These are phyloP conservation scores for Dicentrarchus labrax DNA, from an alignment of 2,113 vertebrate genomes.

Conservation along the genomic window DNA sequence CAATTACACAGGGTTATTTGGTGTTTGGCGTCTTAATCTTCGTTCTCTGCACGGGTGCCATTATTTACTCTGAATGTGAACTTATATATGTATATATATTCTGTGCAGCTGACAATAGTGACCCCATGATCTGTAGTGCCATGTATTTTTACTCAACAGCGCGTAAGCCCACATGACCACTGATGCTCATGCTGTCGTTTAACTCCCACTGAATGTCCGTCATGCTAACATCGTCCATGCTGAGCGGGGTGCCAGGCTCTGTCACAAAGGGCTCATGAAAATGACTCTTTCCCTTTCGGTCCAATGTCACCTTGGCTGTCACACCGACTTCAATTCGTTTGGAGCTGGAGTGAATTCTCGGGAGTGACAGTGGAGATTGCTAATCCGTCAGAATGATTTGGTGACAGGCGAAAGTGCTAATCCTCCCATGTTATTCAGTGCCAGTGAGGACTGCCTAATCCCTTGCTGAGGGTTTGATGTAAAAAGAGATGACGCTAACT, in stretches of 20 bases:
- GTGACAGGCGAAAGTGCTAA: constrained; percentile 76
- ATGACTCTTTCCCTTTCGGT: constrained; percentile 21
- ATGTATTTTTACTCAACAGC: neutral
- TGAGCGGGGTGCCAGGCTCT: neutral
- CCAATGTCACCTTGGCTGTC: constrained; percentile 73
- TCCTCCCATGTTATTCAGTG: constrained; percentile 73
- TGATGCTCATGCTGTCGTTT: neutral
- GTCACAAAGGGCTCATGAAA: constrained; percentile 31
- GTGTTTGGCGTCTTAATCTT: no score
- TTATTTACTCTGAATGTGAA: neutral
- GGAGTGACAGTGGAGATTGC: constrained; percentile 59
- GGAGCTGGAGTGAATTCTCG: constrained; percentile 50
- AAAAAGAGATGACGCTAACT: constrained; percentile 57
- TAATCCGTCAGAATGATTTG: constrained; percentile 79
- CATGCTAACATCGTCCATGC: neutral
- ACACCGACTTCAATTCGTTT: constrained; percentile 37
- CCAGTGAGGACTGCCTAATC: constrained; percentile 65
- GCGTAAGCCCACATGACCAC: neutral
- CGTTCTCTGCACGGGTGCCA: no score
- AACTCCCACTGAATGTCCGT: neutral
- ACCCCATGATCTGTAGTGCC: neutral
- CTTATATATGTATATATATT: no score
- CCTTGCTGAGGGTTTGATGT: constrained; percentile 53
- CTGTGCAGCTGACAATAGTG: neutral
- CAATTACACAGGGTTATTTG: no score